Evolutionary conservation across 1,140 invertebrate genomes (phyloP), one percentile per base, ranked within the genome.

Genomic region (Copidosoma floridanum): DNA sequence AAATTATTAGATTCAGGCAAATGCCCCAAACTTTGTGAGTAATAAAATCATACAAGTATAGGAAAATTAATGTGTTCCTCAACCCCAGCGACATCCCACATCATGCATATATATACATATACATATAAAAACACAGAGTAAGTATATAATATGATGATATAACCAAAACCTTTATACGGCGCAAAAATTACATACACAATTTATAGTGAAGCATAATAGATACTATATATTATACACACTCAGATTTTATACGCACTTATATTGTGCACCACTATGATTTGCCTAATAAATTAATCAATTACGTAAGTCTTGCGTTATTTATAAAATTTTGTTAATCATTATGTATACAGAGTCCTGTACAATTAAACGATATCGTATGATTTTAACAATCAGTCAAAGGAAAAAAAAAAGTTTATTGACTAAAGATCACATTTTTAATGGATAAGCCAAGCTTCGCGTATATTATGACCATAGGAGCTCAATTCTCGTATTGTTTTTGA

Each of bases 401-500:
- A 27, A n/a, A 24, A 46, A 14, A 11, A 18, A 21, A 35, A 14
- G 23, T 38, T 32, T 14, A 51, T 27, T 27, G 16, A 32, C 27
- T 59, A 52, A 46, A 59, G 27, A 32, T n/a, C n/a, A n/a, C n/a
- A n/a, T n/a, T n/a, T n/a, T n/a, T n/a, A n/a, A n/a, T n/a, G n/a
- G n/a, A n/a, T n/a, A n/a, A n/a, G n/a, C n/a, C n/a, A n/a, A n/a
- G n/a, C n/a, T n/a, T n/a, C n/a, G n/a, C n/a, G n/a, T 53, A 59
- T 18, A 52, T 58, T 58, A 40, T 37, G 27, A 57, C 18, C 55
- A 54, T 63, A 63, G 54, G 20, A 61, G 53, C 64, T 65, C 50
- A 57, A 65, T 68, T 68, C 11, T 63, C 26, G 56, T 61, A 57
- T 51, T 58, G 61, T 58, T 58, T 55, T 62, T 59, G n/a, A 63